Evolutionary conservation across 2,113 vertebrate species (phyloP).

Genomic region (Labeo catla): DNA sequence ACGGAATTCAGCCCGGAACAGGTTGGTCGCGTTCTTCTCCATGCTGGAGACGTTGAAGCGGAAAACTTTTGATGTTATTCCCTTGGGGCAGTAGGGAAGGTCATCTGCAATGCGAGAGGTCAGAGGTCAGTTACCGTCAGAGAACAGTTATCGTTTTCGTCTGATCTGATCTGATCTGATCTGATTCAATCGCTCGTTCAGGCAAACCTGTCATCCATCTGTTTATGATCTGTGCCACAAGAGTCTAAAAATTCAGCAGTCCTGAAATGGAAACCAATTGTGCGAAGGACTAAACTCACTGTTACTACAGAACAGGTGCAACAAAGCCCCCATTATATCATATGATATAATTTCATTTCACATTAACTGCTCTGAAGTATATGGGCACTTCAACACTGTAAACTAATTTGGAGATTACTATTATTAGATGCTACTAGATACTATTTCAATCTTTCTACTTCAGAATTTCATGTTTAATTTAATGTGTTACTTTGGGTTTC

Average conservation of each 20-base stretch:
- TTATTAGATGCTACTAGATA: too few relatives aligned
- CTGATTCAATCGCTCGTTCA: not conserved
- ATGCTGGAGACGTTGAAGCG: conserved; percentile 94
- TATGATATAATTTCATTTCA: not conserved
- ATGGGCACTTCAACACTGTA: not conserved
- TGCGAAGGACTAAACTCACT: not conserved
- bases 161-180: not conserved
- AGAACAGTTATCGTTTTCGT: not conserved
- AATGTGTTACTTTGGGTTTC: not conserved
- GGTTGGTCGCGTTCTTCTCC: conserved; percentile 94
- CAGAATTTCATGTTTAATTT: not conserved
- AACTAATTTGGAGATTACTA: not conserved
- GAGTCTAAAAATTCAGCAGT: not conserved
- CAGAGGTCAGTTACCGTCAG: conserved; percentile 43
- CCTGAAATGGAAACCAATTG: not conserved
- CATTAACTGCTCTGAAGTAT: not conserved
- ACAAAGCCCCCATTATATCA: not conserved
- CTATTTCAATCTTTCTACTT: not conserved
- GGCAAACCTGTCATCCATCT: not conserved
- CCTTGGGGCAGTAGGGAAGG: conserved; percentile 87
- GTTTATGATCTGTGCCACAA: not conserved
- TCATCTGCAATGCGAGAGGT: conserved; percentile 82
- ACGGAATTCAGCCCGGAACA: conserved; percentile 95
- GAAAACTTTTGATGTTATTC: conserved; percentile 92
- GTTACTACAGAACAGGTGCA: not conserved